phyloP scores from a whole-genome alignment of 2,888 invertebrate species.

The Embidobia sp. region DNA sequence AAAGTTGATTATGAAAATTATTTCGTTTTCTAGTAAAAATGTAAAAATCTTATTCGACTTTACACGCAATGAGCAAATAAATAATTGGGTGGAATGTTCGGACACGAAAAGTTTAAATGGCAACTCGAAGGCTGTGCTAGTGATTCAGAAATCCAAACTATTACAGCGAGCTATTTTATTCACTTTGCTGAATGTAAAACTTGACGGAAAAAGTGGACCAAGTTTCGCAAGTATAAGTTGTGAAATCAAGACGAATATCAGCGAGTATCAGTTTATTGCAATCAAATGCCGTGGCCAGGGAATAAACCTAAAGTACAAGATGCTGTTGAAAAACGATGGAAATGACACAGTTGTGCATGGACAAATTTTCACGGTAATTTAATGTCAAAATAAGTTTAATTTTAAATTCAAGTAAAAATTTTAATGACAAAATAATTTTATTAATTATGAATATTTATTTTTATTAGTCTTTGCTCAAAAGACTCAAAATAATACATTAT shows the following conservation, averaged over 20 bases:
- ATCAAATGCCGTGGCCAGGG: slow-evolving; percentile 80
- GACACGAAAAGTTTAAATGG: slow-evolving; percentile 80
- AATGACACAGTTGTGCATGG: slow-evolving; percentile 78
- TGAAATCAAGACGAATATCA: slow-evolving; percentile 75
- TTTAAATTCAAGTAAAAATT: background rate
- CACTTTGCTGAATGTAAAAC: slow-evolving; percentile 80
- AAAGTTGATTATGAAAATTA: too few species aligned
- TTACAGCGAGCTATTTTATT: slow-evolving; percentile 81
- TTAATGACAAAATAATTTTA: too few species aligned
- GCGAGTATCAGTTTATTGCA: slow-evolving; percentile 72
- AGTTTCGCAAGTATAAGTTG: slow-evolving; percentile 80
- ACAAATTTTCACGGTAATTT: slow-evolving; percentile 74
- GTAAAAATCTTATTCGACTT: slow-evolving; percentile 70
- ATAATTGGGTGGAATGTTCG: slow-evolving; percentile 80
- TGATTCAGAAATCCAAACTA: slow-evolving; percentile 77
- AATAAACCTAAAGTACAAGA: slow-evolving; percentile 79
- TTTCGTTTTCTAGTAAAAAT: slow-evolving; percentile 41
- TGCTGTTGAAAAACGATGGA: slow-evolving; percentile 79
- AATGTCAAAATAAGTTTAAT: background rate
- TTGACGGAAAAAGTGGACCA: slow-evolving; percentile 81
- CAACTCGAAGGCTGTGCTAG: slow-evolving; percentile 80
- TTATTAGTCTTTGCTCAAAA: too few species aligned
- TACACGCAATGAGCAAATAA: slow-evolving; percentile 70
- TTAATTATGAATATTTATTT: too few species aligned
- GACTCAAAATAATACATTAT: too few species aligned